Conservation (phyloP, 92 coral and sea anemone genomes). For the Palythoa caribaeorum region DNA sequence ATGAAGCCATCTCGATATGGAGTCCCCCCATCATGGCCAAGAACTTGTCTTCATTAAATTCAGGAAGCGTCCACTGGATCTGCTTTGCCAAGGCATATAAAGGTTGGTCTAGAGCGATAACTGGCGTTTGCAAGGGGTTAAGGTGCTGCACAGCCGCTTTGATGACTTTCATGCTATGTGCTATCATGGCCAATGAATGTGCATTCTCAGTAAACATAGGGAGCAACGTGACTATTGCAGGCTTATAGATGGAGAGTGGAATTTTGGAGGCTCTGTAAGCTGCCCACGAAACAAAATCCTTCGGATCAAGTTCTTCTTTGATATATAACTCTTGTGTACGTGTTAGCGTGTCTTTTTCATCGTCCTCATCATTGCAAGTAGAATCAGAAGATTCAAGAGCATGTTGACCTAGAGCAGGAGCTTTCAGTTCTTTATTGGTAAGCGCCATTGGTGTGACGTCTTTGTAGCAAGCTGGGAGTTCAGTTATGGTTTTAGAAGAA, state of each 20-base stretch:
- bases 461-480: not conserved
- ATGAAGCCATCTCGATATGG: constrained; percentile 47
- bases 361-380: not conserved
- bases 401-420: not conserved
- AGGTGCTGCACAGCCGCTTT: constrained; percentile 46
- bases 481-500: not conserved
- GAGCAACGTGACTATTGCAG: constrained; percentile 40
- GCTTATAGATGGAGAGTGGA: not conserved
- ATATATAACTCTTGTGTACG: not conserved
- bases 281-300: constrained; percentile 43
- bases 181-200: constrained; percentile 55
- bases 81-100: constrained; percentile 53
- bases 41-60: constrained; percentile 33
- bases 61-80: constrained; percentile 38
- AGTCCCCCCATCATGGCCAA: constrained; percentile 52
- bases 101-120: constrained; percentile 50
- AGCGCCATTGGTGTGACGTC: not conserved
- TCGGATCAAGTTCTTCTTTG: not conserved
- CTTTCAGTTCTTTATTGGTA: not conserved
- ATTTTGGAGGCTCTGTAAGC: constrained; percentile 41
- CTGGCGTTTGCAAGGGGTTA: constrained; percentile 43
- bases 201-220: constrained; percentile 56
- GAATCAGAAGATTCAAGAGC: not conserved
- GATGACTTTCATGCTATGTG: constrained; percentile 26
- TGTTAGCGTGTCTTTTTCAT: not conserved